Conservation (phyloP, 2,888 invertebrate species). For the Zeuzera pyrina region DNA sequence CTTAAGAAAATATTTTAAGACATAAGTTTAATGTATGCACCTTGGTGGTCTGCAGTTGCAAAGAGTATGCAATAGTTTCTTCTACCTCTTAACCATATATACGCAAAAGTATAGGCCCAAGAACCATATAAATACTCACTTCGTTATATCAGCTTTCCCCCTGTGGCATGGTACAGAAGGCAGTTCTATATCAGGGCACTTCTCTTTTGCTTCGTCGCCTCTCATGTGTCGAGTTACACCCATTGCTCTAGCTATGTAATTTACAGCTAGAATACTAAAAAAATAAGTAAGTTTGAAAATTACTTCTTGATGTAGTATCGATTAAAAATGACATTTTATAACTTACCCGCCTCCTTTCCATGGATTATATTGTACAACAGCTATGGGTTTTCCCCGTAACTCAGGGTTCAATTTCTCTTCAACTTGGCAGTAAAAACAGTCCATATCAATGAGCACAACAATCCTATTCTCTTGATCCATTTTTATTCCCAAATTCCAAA, state of each 20-base stretch:
- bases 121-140: conserved; percentile 71
- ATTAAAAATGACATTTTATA: neutral
- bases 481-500: too few relatives aligned
- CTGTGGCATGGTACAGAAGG: conserved; percentile 88
- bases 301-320: neutral
- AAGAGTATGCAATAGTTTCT: too few relatives aligned
- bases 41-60: too few relatives aligned
- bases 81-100: too few relatives aligned
- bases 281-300: neutral
- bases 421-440: conserved; percentile 99
- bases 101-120: too few relatives aligned
- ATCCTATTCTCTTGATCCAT: conserved; percentile 76
- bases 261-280: conserved; percentile 94
- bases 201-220: conserved; percentile 90
- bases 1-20: too few relatives aligned
- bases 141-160: conserved; percentile 95
- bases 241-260: conserved; percentile 92
- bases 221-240: conserved; percentile 94
- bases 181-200: conserved; percentile 90
- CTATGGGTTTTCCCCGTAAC: conserved; percentile 90
- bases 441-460: conserved; percentile 96
- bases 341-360: conserved; percentile 94
- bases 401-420: conserved; percentile 92
- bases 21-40: too few relatives aligned
- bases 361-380: conserved; percentile 96